A percentile compares a stretch with the other conserved stretches of the same genome.
These are phyloP conservation scores for Neosalanx taihuensis DNA, from an alignment of 2,797 vertebrate species.

Conservation along the genomic window DNA sequence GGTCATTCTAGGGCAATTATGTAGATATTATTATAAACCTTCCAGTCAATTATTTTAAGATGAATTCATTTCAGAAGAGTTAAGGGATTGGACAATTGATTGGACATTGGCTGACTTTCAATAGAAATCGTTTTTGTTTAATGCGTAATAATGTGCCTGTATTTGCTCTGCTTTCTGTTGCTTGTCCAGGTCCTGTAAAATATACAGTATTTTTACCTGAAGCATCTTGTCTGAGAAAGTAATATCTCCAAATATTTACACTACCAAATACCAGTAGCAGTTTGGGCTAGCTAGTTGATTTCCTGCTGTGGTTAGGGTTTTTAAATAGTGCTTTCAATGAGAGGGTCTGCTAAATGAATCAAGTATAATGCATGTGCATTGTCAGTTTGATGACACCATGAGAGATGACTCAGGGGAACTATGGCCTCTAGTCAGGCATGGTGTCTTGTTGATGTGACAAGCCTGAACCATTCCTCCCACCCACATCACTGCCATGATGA, in stretches of 20 bases:
- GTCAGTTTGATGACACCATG: no score
- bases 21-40: neutral
- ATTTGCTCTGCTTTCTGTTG: neutral
- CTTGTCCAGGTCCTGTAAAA: neutral
- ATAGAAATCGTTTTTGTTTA: neutral
- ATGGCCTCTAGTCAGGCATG: neutral
- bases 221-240: neutral
- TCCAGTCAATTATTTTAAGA: neutral
- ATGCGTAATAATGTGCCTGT: neutral
- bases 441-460: constrained; percentile 2
- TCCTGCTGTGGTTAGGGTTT: neutral
- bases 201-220: neutral
- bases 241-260: neutral
- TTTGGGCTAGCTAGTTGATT: no score
- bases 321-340: neutral
- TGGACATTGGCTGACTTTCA: neutral
- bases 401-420: neutral
- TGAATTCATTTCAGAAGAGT: neutral
- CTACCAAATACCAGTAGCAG: no score
- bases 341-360: constrained; percentile 2
- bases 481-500: neutral
- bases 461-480: neutral
- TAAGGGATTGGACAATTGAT: neutral
- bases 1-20: neutral
- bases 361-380: no score